A percentile compares a stretch with the other conserved stretches of the same genome.
phyloP scores from a whole-genome alignment of 2,113 vertebrate genomes.

The Beaufortia kweichowensis region DNA sequence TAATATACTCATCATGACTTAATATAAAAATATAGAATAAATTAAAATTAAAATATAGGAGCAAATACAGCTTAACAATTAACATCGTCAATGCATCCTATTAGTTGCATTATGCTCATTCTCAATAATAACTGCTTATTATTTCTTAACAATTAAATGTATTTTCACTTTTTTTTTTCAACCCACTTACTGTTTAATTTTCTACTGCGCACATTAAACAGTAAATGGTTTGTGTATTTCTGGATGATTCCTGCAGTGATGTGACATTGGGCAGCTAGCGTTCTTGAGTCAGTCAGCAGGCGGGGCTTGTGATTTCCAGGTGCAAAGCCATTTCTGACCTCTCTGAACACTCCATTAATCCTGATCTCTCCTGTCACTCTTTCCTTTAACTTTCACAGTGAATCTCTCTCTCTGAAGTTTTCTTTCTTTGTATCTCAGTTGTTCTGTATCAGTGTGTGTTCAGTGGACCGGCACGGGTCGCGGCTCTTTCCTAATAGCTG shows the following conservation, averaged over 20 bases:
- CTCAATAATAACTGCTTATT: slow-evolving; percentile 10
- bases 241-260: not conserved
- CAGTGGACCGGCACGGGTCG: slow-evolving; percentile 2
- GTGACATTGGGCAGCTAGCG: too few relatives aligned
- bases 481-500: not conserved
- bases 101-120: not conserved
- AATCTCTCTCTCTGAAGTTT: not conserved
- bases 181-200: too few relatives aligned
- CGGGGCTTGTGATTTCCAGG: slow-evolving; percentile 5
- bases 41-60: slow-evolving; percentile 2
- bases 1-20: too few relatives aligned
- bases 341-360: slow-evolving; percentile 34
- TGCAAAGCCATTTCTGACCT: slow-evolving; percentile 10
- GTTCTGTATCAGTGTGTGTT: not conserved
- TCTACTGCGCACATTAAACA: too few relatives aligned
- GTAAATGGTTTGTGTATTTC: too few relatives aligned
- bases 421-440: slow-evolving; percentile 13
- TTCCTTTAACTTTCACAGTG: not conserved
- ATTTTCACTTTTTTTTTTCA: too few relatives aligned
- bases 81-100: not conserved
- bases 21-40: too few relatives aligned
- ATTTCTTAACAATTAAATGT: slow-evolving; percentile 11
- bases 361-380: slow-evolving; percentile 17
- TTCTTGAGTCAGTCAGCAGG: not conserved
- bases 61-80: not conserved